Conservation (phyloP, 2,113 vertebrate genomes). For the Hippocampus mohnikei region DNA sequence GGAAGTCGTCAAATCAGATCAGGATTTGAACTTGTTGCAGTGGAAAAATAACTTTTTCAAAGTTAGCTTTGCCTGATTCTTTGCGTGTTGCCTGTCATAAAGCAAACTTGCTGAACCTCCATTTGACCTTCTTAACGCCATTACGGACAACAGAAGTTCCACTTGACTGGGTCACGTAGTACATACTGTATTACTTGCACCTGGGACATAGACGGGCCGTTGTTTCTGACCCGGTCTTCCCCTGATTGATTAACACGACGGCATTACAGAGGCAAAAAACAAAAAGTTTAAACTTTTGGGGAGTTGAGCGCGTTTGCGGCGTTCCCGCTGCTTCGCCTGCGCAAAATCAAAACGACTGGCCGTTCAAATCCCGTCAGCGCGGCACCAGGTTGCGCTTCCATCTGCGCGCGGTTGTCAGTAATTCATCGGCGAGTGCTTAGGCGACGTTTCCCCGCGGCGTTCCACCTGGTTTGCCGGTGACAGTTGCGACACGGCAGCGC, state of each 20-base stretch:
- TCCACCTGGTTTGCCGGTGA: not conserved
- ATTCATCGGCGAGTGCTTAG: not conserved
- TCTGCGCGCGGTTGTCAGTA: not conserved
- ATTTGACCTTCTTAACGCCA: not conserved
- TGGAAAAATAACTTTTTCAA: not conserved
- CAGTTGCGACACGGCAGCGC: not conserved
- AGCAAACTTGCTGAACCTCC: not conserved
- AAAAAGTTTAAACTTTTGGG: not conserved
- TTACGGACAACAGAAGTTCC: not conserved
- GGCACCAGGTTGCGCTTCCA: not conserved
- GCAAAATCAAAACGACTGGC: not conserved
- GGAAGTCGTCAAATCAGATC: not conserved
- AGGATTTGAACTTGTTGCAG: not conserved
- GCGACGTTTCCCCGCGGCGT: not conserved
- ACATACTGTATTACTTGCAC: not conserved
- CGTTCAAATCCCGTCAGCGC: not conserved
- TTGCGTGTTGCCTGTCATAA: not conserved
- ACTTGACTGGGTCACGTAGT: not conserved
- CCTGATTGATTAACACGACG: not conserved
- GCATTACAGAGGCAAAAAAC: not conserved
- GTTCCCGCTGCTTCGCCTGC: not conserved
- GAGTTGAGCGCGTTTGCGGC: not conserved
- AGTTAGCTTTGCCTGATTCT: not conserved
- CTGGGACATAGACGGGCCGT: not conserved
- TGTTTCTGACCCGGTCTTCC: not conserved